Evolutionary conservation across 2,797 vertebrate genomes (phyloP), one percentile per base, ranked within the genome.

Genomic region (Chanos chanos): DNA sequence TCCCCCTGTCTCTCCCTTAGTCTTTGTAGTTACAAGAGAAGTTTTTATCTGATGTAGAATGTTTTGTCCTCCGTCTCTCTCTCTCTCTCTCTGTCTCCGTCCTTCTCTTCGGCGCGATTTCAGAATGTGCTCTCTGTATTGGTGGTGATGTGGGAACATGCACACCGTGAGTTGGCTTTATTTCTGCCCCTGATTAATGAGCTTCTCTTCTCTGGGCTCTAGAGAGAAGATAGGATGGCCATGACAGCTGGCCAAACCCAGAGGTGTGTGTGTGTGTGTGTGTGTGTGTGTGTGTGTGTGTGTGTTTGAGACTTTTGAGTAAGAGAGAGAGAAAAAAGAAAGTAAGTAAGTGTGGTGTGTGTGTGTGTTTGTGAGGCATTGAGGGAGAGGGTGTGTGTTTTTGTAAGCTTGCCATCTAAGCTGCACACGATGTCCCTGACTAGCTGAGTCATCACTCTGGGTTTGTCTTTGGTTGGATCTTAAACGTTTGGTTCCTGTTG

Each of bases 401-500:
- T n/a, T 37, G 51, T 40, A 22, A 15, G 19, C 28, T 36, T 8
- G 8, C 21, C 19, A 10, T 24, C 19, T 9, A 1, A 8, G 21
- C 41, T 44, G 19, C 41, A 44, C 19, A n/a, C n/a, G n/a, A n/a
- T n/a, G n/a, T n/a, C n/a, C 45, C 43, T 45, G 45, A 13, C 22
- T 12, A 73, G 83, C 82, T 84, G 81, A 85, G 81, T 85, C 79
- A 75, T 82, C 83, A 79, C 71, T 82, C 79, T 76, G 73, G 66
- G 72, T 76, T 79, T 79, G 81, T 83, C 76, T 81, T 76, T 76
- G 64, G 28, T 75, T 71, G 66, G 75, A 74, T 75, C 80, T 75
- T 81, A 40, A 45, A 22, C 10, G 19, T 12, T 41, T 19, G 22
- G 41, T 44, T 44, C 8, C 41, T n/a, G n/a, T n/a, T n/a, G n/a